A percentile compares a stretch with the other conserved stretches of the same genome.
Conservation (phyloP, 2,113 vertebrate genomes). For the Embiotoca jacksoni region DNA sequence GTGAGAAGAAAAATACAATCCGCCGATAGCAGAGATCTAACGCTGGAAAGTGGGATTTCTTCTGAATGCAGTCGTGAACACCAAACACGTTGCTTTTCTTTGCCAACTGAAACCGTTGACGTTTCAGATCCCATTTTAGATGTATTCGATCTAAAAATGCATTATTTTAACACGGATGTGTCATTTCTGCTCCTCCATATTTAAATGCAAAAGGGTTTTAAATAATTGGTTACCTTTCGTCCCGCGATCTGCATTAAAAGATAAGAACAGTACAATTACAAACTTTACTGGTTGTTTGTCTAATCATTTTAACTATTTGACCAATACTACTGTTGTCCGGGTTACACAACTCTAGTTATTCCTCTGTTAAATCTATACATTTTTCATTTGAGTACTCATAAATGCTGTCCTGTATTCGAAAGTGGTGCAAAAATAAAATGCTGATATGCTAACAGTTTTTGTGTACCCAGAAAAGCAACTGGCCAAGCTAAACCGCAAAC, state of each 20-base stretch:
- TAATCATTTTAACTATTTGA: no score
- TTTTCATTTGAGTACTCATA: not conserved
- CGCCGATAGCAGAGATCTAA: not conserved
- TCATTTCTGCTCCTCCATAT: not conserved
- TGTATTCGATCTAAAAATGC: not conserved
- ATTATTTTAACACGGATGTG: not conserved
- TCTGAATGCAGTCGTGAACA: not conserved
- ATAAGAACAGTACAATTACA: slow-evolving; percentile 26
- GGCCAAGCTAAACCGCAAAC: not conserved
- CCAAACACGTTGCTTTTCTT: not conserved
- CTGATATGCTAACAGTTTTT: no score
- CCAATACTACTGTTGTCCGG: no score
- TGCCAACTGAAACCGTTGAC: not conserved
- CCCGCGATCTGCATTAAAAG: slow-evolving; percentile 71
- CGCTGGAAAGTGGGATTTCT: not conserved
- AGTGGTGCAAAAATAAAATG: no score
- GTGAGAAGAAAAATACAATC: not conserved
- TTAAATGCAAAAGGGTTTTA: not conserved
- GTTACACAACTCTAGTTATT: not conserved
- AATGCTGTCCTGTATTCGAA: no score
- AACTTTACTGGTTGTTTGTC: not conserved
- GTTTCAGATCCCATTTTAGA: not conserved
- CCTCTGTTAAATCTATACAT: not conserved
- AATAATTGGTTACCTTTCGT: slow-evolving; percentile 67
- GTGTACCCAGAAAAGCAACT: not conserved